phyloP scores from a whole-genome alignment of 1,140 invertebrate species.

The Cataglyphis hispanica region DNA sequence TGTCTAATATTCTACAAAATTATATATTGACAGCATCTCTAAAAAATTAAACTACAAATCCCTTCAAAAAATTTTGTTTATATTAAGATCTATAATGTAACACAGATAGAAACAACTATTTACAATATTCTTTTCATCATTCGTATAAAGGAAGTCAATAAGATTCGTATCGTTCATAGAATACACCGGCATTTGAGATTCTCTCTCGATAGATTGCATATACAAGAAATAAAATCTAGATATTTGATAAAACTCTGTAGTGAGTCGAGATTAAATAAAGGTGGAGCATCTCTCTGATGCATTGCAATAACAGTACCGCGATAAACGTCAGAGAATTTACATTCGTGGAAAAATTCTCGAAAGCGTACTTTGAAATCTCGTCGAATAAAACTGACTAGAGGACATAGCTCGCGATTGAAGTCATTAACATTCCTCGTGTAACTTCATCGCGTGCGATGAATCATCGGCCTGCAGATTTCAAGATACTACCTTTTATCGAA shows the following conservation, averaged over 20 bases:
- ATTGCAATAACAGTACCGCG: not conserved
- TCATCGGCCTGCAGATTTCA: not conserved
- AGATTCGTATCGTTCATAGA: conserved; percentile 11
- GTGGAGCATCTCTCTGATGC: not conserved
- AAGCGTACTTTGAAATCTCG: not conserved
- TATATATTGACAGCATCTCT: conserved; percentile 20
- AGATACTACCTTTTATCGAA: not conserved
- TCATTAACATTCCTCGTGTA: not conserved
- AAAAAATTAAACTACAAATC: conserved; percentile 12
- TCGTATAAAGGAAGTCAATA: conserved; percentile 26
- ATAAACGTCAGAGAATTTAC: conserved; percentile 23
- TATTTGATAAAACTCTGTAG: conserved; percentile 27
- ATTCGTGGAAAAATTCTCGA: not conserved
- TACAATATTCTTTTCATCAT: conserved; percentile 29
- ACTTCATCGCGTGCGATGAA: not conserved
- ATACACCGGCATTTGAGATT: not conserved
- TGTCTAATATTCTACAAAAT: conserved; percentile 24
- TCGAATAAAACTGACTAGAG: not conserved
- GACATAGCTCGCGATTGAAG: not conserved
- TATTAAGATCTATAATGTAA: no score
- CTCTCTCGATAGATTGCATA: conserved; percentile 9
- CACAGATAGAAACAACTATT: not conserved
- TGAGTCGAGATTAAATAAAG: conserved; percentile 34
- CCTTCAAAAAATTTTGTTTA: not conserved
- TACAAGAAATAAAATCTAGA: conserved; percentile 27